These are phyloP conservation scores for Acanthopagrus latus DNA, from an alignment of 2,797 vertebrate species.

Conservation along the genomic window DNA sequence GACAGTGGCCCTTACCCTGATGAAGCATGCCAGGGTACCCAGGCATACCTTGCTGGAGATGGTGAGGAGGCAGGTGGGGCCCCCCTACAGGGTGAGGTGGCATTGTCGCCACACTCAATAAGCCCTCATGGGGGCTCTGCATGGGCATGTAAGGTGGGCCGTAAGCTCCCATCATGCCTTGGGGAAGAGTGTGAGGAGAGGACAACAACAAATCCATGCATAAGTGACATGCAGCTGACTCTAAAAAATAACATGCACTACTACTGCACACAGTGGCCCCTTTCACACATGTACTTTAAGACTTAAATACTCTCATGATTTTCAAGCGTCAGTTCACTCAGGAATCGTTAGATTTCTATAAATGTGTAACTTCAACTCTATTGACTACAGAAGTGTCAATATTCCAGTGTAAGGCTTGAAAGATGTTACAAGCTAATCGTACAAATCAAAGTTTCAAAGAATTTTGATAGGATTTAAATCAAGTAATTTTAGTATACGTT, in stretches of 20 bases:
- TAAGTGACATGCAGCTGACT: constrained; percentile 96
- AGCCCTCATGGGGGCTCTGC: constrained; percentile 99
- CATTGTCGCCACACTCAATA: constrained; percentile 99
- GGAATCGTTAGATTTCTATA: not conserved
- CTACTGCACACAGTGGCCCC: constrained; percentile 59
- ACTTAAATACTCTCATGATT: not conserved
- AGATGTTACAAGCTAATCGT: not conserved
- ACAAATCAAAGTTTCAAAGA: not conserved
- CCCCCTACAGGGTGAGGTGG: constrained; percentile 96
- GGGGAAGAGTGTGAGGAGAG: constrained; percentile 83
- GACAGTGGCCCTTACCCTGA: constrained; percentile 93
- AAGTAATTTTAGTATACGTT: too few species aligned
- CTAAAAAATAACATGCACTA: constrained; percentile 85
- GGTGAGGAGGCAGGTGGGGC: constrained; percentile 87
- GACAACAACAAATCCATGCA: constrained; percentile 97
- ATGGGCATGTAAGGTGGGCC: constrained; percentile 97
- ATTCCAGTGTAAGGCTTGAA: not conserved
- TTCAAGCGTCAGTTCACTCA: not conserved
- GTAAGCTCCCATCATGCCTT: constrained; percentile 99
- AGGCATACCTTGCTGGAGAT: constrained; percentile 95
- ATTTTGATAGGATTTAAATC: too few species aligned
- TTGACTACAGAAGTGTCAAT: not conserved
- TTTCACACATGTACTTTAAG: constrained; percentile 65
- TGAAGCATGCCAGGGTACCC: constrained; percentile 96
- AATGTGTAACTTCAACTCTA: constrained; percentile 5